Evolutionary conservation across 23 tunicate genomes (phyloP), one percentile per base, ranked within the genome.

Genomic region (Aplidium turbinatum): DNA sequence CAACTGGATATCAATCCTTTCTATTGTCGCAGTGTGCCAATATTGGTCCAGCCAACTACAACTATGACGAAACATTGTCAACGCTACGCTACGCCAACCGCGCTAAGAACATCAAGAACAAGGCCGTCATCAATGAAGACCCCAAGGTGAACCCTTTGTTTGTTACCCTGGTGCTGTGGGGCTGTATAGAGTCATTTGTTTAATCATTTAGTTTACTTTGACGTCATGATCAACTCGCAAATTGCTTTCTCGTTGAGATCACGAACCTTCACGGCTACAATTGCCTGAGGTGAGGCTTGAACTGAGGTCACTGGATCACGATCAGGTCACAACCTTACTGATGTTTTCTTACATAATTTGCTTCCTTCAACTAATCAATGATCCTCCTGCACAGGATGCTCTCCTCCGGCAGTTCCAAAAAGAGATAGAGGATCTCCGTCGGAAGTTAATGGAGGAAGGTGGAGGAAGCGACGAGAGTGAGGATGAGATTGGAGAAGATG

Each of bases 31-130:
- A 85, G 97, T 91, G 97, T 66, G 99, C 99, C 26, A 94, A 86
- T 51, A 77, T 94, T 63, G 99, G 99, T 19, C 99, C 99, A 4
- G 99, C 99, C 1, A 87, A 72, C 38, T 94, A 94, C 68, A 94
- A 94, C 55, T 94, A 86, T 69, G 99, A 94, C 42, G 99, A 94
- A 82, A 87, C 99, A 46, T 78, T 94, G 28, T 94, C 99, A 23
- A 94, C 99, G 11, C 35, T 94, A 36, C 82, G 99, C 0, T 94
- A 94, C 61, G 99, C 99, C 5, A 94, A 94, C 65, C 86, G 99
- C 48, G 99, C 99, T 6, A 94, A 94, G 77, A 94, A 94, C 48
- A 94, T 94, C 69, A 87, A 94, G 70, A 94, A 94, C 74, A 76
- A 80, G 55, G 99, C 99, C 27, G 87, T 87, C 21, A 87, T 94